Conservation (phyloP, 2,888 invertebrate genomes). For the Polyommatus icarus region DNA sequence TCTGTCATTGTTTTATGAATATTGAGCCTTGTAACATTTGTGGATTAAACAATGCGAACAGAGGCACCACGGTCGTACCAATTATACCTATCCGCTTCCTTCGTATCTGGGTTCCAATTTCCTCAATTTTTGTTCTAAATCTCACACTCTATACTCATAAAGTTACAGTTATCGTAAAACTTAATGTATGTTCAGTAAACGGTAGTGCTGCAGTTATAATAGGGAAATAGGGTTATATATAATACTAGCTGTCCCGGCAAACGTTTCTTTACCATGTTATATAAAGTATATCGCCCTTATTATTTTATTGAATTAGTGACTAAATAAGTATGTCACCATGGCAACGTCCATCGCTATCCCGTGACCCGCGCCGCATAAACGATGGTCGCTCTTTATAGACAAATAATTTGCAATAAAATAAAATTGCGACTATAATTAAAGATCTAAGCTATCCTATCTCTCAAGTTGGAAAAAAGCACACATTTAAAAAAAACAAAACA, state of each 20-base stretch:
- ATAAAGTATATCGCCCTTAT: no score
- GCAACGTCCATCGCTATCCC: no score
- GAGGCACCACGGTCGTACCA: slow-evolving; percentile 9
- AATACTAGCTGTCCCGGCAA: neutral
- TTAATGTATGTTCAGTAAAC: neutral
- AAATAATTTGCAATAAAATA: no score
- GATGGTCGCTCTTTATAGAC: no score
- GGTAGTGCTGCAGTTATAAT: neutral
- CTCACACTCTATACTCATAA: neutral
- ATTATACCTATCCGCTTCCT: slow-evolving; percentile 17
- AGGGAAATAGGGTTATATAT: neutral
- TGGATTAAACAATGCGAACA: slow-evolving; percentile 16
- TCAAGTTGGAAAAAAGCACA: no score
- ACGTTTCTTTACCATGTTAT: no score
- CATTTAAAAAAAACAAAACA: no score
- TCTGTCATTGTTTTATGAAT: neutral
- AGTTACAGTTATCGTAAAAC: neutral
- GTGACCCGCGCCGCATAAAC: no score
- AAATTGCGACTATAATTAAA: no score
- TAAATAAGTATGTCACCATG: no score
- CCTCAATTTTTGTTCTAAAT: slow-evolving; percentile 8
- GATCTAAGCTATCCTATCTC: no score
- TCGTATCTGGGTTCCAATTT: slow-evolving; percentile 21
- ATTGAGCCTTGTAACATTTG: slow-evolving; percentile 21
- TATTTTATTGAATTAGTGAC: no score